Percentiles rank a stretch among this genome's conserved stretches.
These are phyloP conservation scores for Coleophora flavipennella DNA, from an alignment of 2,888 invertebrate species.

Conservation along the genomic window DNA sequence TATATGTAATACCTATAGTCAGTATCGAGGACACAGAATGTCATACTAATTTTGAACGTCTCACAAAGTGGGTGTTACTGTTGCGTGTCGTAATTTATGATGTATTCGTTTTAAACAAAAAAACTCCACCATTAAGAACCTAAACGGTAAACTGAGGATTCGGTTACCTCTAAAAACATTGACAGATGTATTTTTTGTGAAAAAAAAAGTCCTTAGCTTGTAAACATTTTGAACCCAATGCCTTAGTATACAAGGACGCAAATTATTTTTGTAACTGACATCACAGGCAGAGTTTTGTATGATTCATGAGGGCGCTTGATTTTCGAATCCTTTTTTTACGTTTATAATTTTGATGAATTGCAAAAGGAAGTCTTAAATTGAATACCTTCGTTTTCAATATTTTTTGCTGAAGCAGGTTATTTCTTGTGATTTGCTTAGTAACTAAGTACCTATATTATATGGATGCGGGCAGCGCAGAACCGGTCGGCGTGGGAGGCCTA, in stretches of 20 bases:
- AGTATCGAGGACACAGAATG: slow-evolving; percentile 10
- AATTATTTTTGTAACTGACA: too few species aligned
- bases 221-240: too few species aligned
- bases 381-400: too few species aligned
- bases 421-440: too few species aligned
- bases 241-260: not conserved
- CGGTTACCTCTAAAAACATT: slow-evolving; percentile 30
- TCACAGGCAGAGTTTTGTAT: too few species aligned
- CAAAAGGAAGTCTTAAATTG: slow-evolving; percentile 28
- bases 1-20: too few species aligned
- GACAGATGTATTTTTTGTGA: too few species aligned
- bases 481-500: too few species aligned
- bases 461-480: too few species aligned
- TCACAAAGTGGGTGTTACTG: slow-evolving; percentile 48
- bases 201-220: too few species aligned
- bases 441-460: too few species aligned
- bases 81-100: slow-evolving; percentile 61
- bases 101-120: slow-evolving; percentile 42
- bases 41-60: slow-evolving; percentile 7
- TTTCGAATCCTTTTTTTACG: slow-evolving; percentile 28
- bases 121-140: slow-evolving; percentile 48
- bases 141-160: slow-evolving; percentile 62
- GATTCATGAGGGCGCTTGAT: slow-evolving; percentile 4
- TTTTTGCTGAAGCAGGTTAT: too few species aligned
- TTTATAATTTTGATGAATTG: slow-evolving; percentile 35